Evolutionary conservation across 1,140 invertebrate genomes (phyloP), one percentile per base, ranked within the genome.

Genomic region (Hylyphantes graminicola): DNA sequence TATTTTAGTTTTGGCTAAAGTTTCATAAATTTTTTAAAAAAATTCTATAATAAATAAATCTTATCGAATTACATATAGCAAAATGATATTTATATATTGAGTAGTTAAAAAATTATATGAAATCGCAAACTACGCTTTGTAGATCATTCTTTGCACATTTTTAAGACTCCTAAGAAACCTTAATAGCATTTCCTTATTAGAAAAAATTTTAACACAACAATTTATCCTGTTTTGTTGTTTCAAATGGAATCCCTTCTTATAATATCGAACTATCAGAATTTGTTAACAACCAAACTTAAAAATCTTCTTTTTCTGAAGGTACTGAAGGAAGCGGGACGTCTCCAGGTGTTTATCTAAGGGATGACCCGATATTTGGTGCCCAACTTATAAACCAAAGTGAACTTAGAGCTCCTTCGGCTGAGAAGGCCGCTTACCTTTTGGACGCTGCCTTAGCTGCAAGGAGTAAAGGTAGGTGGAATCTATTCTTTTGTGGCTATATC

Each of bases 381-480:
- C 94, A 95, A 88, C 90, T 95, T 55, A 94, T 94, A 87, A 95
- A 96, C 86, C 95, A 95, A 88, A 96, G 95, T 87, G 97, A 98
- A 90, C 92, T 98, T 4, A 91, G 96, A 81, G 97, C 96, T 12
- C 95, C 97, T 61, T 96, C 94, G 59, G 95, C 96, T 15, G 96
- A 98, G 88, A 95, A 96, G 88, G 97, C 97, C 7, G 96, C 96
- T 1, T 96, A 95, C 89, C 97, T 97, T 88, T 91, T 98, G 86
- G 97, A 98, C 89, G 95, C 95, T 11, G 96, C 97, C 8, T 89
- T 98, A 10, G 94, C 95, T 19, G 93, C 94, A 53, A 92, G 95
- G 86, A 88, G 87, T 7, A 73, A 59, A 54, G 85, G 85, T 86
- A 80, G n/a, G n/a, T 1, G 11, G n/a, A 59, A n/a, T n/a, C 57